Evolutionary conservation across 2,797 vertebrate genomes (phyloP).

Genomic region (Sarcophilus harrisii): DNA sequence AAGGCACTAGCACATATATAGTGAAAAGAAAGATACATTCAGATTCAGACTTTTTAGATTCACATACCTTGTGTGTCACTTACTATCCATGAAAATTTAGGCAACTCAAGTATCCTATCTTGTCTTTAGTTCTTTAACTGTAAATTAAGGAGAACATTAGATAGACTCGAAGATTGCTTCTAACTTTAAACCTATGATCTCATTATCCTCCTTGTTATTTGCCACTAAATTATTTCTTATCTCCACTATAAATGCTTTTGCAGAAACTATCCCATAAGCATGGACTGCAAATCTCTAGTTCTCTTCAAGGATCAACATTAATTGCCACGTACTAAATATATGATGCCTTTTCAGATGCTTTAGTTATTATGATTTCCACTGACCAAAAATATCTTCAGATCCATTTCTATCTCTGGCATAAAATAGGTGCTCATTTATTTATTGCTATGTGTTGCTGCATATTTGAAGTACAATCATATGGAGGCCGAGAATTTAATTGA

Average conservation of each 20-base stretch:
- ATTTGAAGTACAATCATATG: not conserved
- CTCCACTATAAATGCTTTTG: not conserved
- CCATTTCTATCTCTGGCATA: not conserved
- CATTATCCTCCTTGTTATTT: not conserved
- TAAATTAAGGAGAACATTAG: not conserved
- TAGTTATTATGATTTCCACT: not conserved
- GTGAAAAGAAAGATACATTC: not conserved
- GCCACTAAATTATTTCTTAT: not conserved
- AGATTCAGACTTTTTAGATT: not conserved
- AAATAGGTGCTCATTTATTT: not conserved
- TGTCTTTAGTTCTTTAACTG: not conserved
- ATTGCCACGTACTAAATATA: not conserved
- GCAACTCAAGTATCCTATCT: not conserved
- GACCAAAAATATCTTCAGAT: not conserved
- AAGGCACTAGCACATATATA: not conserved
- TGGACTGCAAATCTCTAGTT: not conserved
- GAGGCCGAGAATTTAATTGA: not conserved
- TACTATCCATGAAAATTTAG: not conserved
- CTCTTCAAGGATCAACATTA: not conserved
- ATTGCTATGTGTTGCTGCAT: not conserved
- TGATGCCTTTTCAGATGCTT: not conserved
- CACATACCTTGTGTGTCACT: not conserved
- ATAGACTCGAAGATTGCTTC: not conserved
- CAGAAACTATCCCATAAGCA: not conserved
- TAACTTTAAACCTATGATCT: not conserved